phyloP scores from a whole-genome alignment of 2,113 vertebrate species.

The Halichoeres trimaculatus region DNA sequence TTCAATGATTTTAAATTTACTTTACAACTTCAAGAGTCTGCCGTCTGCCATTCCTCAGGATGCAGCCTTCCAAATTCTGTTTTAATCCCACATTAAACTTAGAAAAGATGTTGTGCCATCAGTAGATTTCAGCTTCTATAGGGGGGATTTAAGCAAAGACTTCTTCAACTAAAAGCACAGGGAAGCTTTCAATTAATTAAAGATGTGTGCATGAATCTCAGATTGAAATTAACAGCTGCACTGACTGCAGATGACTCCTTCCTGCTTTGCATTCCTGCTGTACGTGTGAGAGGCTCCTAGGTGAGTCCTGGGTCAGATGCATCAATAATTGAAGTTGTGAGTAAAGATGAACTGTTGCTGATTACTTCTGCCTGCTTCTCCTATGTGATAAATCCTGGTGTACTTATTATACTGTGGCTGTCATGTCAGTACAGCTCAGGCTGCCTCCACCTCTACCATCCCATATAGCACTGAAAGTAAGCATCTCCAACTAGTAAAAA shows the following conservation, averaged over 20 bases:
- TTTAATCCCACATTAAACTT: not conserved
- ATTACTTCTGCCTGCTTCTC: not conserved
- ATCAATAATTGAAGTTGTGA: slow-evolving; percentile 17
- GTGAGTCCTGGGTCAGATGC: slow-evolving; percentile 39
- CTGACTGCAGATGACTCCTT: slow-evolving; percentile 25
- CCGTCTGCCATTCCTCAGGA: too few species aligned
- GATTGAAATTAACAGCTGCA: slow-evolving; percentile 34
- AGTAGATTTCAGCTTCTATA: slow-evolving; percentile 12
- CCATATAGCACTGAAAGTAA: too few species aligned
- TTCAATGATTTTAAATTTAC: not conserved
- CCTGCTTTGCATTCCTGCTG: slow-evolving; percentile 12
- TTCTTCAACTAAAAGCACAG: slow-evolving; percentile 30
- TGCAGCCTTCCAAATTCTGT: not conserved
- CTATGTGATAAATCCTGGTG: not conserved
- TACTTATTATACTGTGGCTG: not conserved
- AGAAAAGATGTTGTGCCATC: not conserved
- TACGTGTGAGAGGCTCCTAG: slow-evolving; percentile 19
- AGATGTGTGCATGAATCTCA: slow-evolving; percentile 21
- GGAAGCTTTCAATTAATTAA: slow-evolving; percentile 50
- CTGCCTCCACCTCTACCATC: not conserved
- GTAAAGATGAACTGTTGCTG: slow-evolving; percentile 17
- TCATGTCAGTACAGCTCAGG: not conserved
- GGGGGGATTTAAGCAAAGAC: slow-evolving; percentile 27
- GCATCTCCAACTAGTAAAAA: too few species aligned
- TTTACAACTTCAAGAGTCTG: not conserved